These are phyloP conservation scores for Gallinago jamesoni DNA, from an alignment of 2,113 vertebrate genomes.

Conservation along the genomic window DNA sequence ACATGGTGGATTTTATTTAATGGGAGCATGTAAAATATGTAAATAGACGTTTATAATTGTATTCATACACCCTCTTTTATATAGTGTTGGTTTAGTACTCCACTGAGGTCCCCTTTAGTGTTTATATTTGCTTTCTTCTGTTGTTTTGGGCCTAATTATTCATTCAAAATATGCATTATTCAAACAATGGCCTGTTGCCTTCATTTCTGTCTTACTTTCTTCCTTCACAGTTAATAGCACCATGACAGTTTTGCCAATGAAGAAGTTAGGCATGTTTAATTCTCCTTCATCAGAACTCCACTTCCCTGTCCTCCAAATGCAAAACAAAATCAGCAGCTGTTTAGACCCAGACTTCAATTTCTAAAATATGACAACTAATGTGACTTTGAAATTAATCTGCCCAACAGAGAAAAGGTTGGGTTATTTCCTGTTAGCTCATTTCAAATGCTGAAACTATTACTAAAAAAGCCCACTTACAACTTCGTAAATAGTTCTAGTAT, in stretches of 20 bases:
- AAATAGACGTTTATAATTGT: not conserved
- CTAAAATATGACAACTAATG: not conserved
- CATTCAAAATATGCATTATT: conserved; percentile 21
- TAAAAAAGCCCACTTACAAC: not conserved
- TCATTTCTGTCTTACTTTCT: conserved; percentile 6
- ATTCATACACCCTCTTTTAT: not conserved
- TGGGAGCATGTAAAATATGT: not conserved
- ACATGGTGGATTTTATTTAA: not conserved
- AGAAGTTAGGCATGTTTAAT: not conserved
- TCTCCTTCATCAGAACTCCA: not conserved
- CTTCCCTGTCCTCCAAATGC: not conserved
- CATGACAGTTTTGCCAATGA: not conserved
- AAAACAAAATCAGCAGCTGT: not conserved
- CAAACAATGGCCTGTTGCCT: conserved; percentile 10
- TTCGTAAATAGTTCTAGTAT: not conserved
- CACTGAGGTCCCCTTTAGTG: not conserved
- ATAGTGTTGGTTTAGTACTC: not conserved
- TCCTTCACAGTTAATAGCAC: not conserved
- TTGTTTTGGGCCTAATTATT: conserved; percentile 18
- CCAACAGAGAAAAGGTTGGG: not conserved
- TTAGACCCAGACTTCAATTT: not conserved
- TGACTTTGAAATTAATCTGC: not conserved
- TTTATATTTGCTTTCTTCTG: conserved; percentile 14
- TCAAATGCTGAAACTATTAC: not conserved
- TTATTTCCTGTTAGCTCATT: not conserved